Base-by-base conservation (phyloP, 1,140 invertebrate genomes). In the Drosophila sturtevanti region DNA sequence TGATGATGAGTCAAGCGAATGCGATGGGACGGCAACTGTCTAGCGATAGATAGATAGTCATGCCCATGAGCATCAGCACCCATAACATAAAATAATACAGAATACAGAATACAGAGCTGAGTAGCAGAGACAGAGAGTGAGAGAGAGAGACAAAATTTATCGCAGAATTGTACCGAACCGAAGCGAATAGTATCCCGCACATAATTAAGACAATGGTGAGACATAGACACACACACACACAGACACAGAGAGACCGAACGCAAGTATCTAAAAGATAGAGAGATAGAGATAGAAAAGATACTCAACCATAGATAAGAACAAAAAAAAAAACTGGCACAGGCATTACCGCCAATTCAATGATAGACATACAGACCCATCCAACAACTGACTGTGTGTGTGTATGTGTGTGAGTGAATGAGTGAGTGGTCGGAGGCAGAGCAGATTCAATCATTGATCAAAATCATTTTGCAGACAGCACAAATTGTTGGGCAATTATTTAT, bases 401-500 rank as follows among this genome's bases (percentile, higher is more conserved):
- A 6, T 6, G 27, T 31, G 27, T 6, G 3, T 31, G 27, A 31
- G 4, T 31, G 27, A 31, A 7, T 6, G 0, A 31, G 27, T 31
- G 27, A 7, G 4, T 9, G 9, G 16, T 48, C 21, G 16, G 16
- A 48, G 41, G 59, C 37, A 21, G 35, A n/a, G 37, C 21, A 48
- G 35, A 21, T 31, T 55, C 51, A 75, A 75, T 75, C 79, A 82
- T 73, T 68, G 76, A 82, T 79, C 70, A 63, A 79, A 81, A 85
- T 86, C 81, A 81, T 68, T 79, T 82, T 75, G 87, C 82, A 90
- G 87, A 90, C 87, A 90, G 80, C 79, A 76, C 77, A 84, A 90
- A 90, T 90, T 90, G 87, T 80, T 80, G 74, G 72, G 51, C 82
- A 90, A 90, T 90, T 86, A 87, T 86, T 87, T 86, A 87, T 79